Conservation (phyloP, 2,888 invertebrate genomes). For the Lasioglossum malachurum region DNA sequence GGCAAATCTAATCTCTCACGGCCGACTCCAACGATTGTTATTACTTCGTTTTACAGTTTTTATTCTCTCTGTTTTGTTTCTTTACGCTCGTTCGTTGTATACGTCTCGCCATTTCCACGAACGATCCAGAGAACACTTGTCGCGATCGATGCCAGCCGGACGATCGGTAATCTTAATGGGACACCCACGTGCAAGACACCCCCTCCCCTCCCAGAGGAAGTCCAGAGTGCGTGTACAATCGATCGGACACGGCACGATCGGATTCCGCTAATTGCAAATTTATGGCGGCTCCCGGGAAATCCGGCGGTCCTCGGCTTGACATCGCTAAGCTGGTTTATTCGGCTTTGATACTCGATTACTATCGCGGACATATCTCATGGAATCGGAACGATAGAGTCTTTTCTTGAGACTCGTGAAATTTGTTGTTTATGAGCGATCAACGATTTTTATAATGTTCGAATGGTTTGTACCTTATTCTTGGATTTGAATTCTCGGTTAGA, state of each 20-base stretch:
- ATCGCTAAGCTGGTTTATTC: conserved; percentile 12
- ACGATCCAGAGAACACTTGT: conserved; percentile 62
- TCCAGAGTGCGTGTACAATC: conserved; percentile 54
- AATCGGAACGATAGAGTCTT: background rate
- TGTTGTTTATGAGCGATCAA: background rate
- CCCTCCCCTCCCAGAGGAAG: conserved; percentile 15
- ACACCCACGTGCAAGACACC: conserved; percentile 65
- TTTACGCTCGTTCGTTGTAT: background rate
- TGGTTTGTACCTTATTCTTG: background rate
- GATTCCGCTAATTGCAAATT: conserved; percentile 69
- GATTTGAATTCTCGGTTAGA: background rate
- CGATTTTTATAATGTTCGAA: background rate
- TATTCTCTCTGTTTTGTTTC: background rate
- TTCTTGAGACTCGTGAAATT: background rate
- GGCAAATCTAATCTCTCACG: conserved; percentile 52
- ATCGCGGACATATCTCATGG: background rate
- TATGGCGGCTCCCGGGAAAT: conserved; percentile 43
- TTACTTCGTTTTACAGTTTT: background rate
- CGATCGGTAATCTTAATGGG: conserved; percentile 70
- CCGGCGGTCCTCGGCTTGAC: conserved; percentile 14
- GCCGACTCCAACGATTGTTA: conserved; percentile 23
- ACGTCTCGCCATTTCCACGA: conserved; percentile 2
- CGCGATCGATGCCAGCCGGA: conserved; percentile 55
- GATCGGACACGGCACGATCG: conserved; percentile 57
- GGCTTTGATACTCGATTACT: conserved; percentile 1